Base-by-base conservation (phyloP, 2,113 vertebrate species). In the Thalassoma bifasciatum region DNA sequence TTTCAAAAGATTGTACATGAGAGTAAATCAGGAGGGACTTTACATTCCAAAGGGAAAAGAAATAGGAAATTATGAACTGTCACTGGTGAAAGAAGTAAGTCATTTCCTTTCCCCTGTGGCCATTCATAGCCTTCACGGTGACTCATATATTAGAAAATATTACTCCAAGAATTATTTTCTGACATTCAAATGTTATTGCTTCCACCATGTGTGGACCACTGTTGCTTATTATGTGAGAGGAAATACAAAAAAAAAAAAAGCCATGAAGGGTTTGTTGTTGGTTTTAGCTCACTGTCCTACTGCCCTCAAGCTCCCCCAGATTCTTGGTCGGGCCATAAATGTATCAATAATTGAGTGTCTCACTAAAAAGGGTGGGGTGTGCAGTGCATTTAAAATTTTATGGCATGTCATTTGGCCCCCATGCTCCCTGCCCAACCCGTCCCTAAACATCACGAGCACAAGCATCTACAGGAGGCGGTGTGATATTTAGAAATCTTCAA, bases 181-280 rank as follows among this genome's bases (percentile, higher is more conserved):
- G 88, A 94, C 87, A 93, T 93, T 93, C 91, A 91, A 88, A 92
- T 91, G 69, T 80, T 93, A 90, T 72, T 92, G 73, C 58, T 80
- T 40, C 76, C 66, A 83, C 77, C 75, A 59, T 0, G 26, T 56
- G 62, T 30, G 70, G 61, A 30, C 64, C 58, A 72, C 42, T 24
- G 71, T 60, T 10, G 70, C 54, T 82, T 30, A 30, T 30, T 30
- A 30, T 30, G 30, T 30, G 30, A 30, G 30, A 30, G 30, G 30
- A 30, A 6, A 3, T 30, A 30, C 30, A 30, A 30, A 30, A 30
- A 30, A 30, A 30, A 30, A 30, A 30, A 30, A 30, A 23, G 40
- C 4, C 23, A 16, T 23, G 8, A 22, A 10, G 34, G 5, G 2
- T 26, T 49, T 68, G 71, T 80, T 54, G 59, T 56, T 82, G 66